Evolutionary conservation across 2,888 invertebrate genomes (phyloP).

Genomic region (Norana najaformis): DNA sequence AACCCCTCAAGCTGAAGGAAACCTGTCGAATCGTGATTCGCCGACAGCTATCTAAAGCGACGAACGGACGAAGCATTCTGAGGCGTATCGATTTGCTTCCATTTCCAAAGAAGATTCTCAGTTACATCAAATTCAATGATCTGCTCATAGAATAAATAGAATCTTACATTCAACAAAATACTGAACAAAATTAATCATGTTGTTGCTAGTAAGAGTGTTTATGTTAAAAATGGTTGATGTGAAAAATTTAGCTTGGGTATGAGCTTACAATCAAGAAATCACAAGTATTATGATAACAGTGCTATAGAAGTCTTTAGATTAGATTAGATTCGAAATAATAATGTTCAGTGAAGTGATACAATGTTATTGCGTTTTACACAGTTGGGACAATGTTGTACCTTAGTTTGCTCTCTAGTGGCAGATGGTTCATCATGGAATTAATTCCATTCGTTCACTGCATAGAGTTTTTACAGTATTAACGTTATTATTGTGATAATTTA

Average conservation of each 20-base stretch:
- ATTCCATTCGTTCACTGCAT: background rate
- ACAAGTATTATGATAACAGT: background rate
- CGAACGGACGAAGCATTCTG: constrained; percentile 30
- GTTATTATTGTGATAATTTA: background rate
- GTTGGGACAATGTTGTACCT: background rate
- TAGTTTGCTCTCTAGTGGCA: background rate
- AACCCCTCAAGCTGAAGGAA: constrained; percentile 28
- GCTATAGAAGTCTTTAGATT: too few species aligned
- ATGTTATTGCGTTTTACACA: background rate
- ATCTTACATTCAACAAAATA: background rate
- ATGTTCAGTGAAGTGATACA: background rate
- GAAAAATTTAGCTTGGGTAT: background rate
- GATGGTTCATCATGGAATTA: background rate
- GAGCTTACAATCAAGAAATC: background rate
- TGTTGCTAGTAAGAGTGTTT: background rate
- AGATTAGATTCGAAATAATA: too few species aligned
- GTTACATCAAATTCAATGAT: background rate
- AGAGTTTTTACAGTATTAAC: background rate
- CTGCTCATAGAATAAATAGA: background rate
- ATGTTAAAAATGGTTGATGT: background rate
- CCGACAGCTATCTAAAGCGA: constrained; percentile 17
- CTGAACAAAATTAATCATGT: background rate
- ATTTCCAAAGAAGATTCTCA: constrained; percentile 21
- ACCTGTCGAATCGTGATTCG: constrained; percentile 30
- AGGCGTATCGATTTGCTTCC: constrained; percentile 30